phyloP scores from a whole-genome alignment of 1,140 invertebrate genomes.

The Lerema accius region DNA sequence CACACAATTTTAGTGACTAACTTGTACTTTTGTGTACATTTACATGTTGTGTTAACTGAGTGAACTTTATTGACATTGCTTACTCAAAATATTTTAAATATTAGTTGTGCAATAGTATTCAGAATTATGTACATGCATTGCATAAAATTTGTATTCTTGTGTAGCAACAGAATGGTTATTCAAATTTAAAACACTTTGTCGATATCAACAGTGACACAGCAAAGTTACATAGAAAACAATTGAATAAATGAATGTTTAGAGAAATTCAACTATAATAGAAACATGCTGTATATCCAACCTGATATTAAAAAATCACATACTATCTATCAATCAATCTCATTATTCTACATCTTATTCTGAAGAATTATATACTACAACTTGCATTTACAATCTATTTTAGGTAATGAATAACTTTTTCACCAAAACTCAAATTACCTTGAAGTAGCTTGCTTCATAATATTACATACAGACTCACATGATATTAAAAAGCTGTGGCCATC shows the following conservation, averaged over 20 bases:
- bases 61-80: conserved; percentile 5
- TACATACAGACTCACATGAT: no score
- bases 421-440: neutral
- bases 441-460: neutral
- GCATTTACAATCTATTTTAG: no score
- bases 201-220: neutral
- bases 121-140: neutral
- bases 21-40: no score
- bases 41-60: neutral
- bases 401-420: neutral
- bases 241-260: neutral
- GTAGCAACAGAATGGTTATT: neutral
- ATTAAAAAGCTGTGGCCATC: no score
- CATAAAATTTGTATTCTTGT: neutral
- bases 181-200: neutral
- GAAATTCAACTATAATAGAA: neutral
- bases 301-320: neutral
- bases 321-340: no score
- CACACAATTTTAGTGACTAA: no score
- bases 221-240: neutral
- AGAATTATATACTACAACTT: no score
- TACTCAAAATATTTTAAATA: neutral
- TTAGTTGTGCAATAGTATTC: neutral
- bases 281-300: neutral
- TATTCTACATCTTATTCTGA: no score